phyloP scores from a whole-genome alignment of 2,888 invertebrate genomes.

The Noctua comes region DNA sequence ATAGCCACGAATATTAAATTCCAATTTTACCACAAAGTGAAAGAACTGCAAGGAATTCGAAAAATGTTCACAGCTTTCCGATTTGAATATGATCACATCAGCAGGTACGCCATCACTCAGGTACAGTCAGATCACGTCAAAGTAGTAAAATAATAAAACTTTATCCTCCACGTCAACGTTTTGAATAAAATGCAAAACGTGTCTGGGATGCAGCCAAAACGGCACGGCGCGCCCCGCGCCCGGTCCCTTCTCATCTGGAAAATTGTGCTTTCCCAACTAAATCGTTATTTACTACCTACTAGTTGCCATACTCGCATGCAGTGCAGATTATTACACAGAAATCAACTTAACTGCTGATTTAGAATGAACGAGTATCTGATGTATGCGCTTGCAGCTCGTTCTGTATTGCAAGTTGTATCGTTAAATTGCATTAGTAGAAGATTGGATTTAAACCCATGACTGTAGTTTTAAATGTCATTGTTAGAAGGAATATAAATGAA shows the following conservation, averaged over 20 bases:
- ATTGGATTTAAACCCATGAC: constrained; percentile 15
- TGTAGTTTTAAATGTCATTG: constrained; percentile 18
- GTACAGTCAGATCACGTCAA: constrained; percentile 86
- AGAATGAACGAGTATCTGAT: constrained; percentile 50
- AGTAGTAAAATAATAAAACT: constrained; percentile 90
- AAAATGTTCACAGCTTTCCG: constrained; percentile 56
- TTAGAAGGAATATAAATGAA: constrained; percentile 26
- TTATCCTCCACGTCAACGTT: constrained; percentile 89
- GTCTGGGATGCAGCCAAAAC: constrained; percentile 88
- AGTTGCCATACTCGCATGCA: constrained; percentile 60
- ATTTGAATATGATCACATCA: constrained; percentile 65
- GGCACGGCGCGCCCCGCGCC: constrained; percentile 70
- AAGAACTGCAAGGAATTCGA: constrained; percentile 24
- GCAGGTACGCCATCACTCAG: constrained; percentile 71
- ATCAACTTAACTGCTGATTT: constrained; percentile 65
- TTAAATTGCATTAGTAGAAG: constrained; percentile 15
- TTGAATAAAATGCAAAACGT: constrained; percentile 90
- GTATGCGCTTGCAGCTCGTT: constrained; percentile 25
- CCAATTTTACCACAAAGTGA: constrained; percentile 45
- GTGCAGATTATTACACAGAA: constrained; percentile 60
- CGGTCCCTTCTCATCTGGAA: constrained; percentile 68
- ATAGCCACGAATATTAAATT: constrained; percentile 55
- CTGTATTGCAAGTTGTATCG: constrained; percentile 8
- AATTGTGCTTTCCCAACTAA: constrained; percentile 68
- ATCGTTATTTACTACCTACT: constrained; percentile 63